Base-by-base conservation (phyloP, 2,113 vertebrate species). In the Alaudala cheleensis region DNA sequence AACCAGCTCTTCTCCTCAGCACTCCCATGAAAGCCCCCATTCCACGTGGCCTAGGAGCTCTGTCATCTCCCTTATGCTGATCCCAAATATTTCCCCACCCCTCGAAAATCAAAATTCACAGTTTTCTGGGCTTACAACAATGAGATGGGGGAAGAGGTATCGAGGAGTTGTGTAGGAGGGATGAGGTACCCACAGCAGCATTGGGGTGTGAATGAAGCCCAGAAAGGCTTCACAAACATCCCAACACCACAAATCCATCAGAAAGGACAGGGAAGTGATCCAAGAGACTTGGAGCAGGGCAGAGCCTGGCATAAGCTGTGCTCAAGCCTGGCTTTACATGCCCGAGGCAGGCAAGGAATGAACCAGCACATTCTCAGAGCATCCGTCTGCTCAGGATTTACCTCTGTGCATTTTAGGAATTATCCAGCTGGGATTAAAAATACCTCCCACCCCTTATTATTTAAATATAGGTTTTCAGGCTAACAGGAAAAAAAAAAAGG, bases 391-490 rank as follows among this genome's bases (percentile, higher is more conserved):
- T 49, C 24, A 47, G 81, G 26, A 60, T 94, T 86, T 62, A 74
- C 93, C 80, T 91, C 83, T 57, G 37, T 74, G 88, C 80, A 49
- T 74, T 84, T 96, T 58, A 96, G 92, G 94, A 93, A 91, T 61
- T 50, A 81, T 44, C 73, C 77, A 81, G 86, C 24, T 86, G 73
- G 51, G 80, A 94, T 78, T 78, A 81, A 90, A 94, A 83, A 70
- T 11, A 31, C 83, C 47, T 93, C 71, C 91, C 54, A 86, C 76
- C 67, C 50, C 40, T 96, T 88, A 79, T 44, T 29, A 92, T 73
- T 95, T 95, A 93, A 97, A 88, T 91, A 95, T 39, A 93, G 88
- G 80, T 77, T 92, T 95, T 86, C 92, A 94, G 86, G 61, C 80
- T 94, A 92, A 47, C 22, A 53, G 37, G 0, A 0, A 9, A 12